These are phyloP conservation scores for Dinoponera quadriceps DNA, from an alignment of 1,140 invertebrate species.

Conservation along the genomic window DNA sequence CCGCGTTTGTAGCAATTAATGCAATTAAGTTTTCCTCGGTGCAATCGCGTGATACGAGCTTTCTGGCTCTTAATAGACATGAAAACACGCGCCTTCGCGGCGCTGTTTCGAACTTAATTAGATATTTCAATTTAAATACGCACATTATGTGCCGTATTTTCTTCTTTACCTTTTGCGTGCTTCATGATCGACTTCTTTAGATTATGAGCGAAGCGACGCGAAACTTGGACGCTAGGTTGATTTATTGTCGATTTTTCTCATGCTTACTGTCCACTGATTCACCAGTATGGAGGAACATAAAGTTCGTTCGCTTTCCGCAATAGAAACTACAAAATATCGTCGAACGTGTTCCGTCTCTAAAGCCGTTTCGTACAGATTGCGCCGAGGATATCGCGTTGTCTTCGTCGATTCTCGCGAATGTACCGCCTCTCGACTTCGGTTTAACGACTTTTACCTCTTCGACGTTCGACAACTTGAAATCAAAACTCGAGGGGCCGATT, in stretches of 20 bases:
- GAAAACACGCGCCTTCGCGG: not conserved
- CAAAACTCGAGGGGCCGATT: constrained; percentile 7
- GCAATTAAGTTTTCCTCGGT: constrained; percentile 10
- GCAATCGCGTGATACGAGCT: not conserved
- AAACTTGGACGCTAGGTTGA: not conserved
- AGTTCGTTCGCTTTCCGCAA: too few relatives aligned
- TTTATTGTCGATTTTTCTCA: not conserved
- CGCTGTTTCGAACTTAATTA: not conserved
- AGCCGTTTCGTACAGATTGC: too few relatives aligned
- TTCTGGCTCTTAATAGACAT: not conserved
- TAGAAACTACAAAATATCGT: too few relatives aligned
- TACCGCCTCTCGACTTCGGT: not conserved
- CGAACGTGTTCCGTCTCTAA: too few relatives aligned
- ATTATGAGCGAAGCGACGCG: not conserved
- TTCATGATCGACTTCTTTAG: constrained; percentile 22
- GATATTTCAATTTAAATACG: constrained; percentile 6
- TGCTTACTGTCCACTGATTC: too few relatives aligned
- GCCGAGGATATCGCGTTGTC: not conserved
- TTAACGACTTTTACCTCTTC: not conserved
- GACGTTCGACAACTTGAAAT: constrained; percentile 12
- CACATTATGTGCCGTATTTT: too few relatives aligned
- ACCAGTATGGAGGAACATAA: too few relatives aligned
- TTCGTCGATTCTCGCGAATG: not conserved
- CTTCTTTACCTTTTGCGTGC: not conserved
- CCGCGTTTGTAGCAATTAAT: constrained; percentile 23